These are phyloP conservation scores for Asarcornis scutulata DNA, from an alignment of 2,113 vertebrate species.

Conservation along the genomic window DNA sequence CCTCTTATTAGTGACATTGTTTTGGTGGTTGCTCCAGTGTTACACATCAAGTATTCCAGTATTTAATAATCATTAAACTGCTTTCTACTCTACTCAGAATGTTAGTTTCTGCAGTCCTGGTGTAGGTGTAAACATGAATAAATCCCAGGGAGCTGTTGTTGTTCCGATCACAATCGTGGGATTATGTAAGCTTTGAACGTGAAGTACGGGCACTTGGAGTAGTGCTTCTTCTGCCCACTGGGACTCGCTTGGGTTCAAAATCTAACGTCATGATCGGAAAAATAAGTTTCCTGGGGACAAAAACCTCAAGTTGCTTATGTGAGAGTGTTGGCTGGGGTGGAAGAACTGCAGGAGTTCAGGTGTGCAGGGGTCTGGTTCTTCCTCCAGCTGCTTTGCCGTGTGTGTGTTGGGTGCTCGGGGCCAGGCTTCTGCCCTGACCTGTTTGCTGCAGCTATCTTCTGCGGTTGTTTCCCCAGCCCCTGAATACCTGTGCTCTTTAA, in stretches of 20 bases:
- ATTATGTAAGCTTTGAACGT: background rate
- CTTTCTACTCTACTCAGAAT: background rate
- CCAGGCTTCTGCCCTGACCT: background rate
- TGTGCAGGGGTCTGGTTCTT: background rate
- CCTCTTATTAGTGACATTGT: slow-evolving; percentile 22
- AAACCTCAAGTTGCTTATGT: background rate
- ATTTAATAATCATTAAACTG: slow-evolving; percentile 13
- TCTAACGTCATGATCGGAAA: background rate
- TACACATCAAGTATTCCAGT: background rate
- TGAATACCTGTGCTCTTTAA: background rate
- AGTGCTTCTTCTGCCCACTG: background rate
- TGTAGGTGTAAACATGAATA: background rate
- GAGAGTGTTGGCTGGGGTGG: background rate
- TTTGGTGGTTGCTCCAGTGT: slow-evolving; percentile 44
- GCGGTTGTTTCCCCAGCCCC: background rate
- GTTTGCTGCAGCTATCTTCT: background rate
- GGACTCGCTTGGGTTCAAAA: background rate
- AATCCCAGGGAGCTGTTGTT: background rate
- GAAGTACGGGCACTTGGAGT: background rate
- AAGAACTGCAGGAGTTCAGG: background rate
- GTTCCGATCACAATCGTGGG: background rate
- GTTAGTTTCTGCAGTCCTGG: background rate
- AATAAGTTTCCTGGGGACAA: background rate
- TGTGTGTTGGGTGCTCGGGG: background rate
- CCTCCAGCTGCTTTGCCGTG: background rate